A percentile compares a stretch with the other conserved stretches of the same genome.
Conservation (phyloP, 2,797 vertebrate genomes). For the Clarias fuscus region DNA sequence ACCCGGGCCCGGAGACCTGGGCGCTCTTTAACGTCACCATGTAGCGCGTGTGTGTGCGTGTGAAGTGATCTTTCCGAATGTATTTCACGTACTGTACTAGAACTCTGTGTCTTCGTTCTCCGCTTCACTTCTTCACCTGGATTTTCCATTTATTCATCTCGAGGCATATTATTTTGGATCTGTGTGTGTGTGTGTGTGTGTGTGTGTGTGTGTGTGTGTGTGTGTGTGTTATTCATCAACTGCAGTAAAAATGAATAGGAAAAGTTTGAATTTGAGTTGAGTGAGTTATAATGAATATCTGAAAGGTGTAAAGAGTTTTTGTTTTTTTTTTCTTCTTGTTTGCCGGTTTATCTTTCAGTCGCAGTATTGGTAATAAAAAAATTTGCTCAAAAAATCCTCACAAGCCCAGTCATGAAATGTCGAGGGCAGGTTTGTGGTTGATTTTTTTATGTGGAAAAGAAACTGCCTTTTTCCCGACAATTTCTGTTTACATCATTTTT, state of each 20-base stretch:
- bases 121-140: background rate
- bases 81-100: background rate
- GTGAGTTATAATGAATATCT: background rate
- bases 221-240: background rate
- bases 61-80: too few species aligned
- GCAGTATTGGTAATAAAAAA: background rate
- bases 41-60: background rate
- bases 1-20: background rate
- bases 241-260: background rate
- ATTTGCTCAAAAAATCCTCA: too few species aligned
- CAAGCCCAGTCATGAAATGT: background rate
- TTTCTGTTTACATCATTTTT: background rate
- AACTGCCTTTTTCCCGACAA: background rate
- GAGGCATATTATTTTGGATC: background rate
- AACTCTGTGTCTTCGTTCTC: background rate
- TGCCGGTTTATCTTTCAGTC: background rate
- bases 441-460: background rate
- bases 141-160: background rate
- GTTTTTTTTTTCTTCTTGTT: too few species aligned
- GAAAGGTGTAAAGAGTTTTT: background rate
- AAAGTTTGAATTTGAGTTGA: background rate
- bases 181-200: too few species aligned
- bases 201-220: too few species aligned
- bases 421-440: background rate
- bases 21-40: background rate